phyloP scores from a whole-genome alignment of 2,888 invertebrate genomes.

The Chrysolina oricalcia region DNA sequence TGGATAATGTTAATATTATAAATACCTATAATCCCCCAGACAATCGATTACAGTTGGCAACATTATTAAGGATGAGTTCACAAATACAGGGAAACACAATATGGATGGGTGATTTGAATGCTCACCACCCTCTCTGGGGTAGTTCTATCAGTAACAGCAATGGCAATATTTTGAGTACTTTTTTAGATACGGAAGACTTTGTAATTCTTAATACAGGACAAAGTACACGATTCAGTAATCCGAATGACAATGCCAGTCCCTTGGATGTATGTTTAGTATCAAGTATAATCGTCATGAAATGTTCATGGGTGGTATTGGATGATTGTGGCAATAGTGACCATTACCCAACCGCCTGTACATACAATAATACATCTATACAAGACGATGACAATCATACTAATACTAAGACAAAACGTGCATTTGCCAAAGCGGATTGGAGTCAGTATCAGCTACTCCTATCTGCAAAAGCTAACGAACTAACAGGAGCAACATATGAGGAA shows the following conservation, averaged over 20 bases:
- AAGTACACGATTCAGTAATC: background rate
- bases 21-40: background rate
- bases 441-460: background rate
- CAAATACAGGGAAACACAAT: background rate
- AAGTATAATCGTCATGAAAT: background rate
- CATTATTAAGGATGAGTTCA: background rate
- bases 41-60: background rate
- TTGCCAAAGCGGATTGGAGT: background rate
- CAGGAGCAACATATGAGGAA: background rate
- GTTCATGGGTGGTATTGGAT: background rate
- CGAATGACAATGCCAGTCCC: background rate
- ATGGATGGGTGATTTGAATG: slow-evolving; percentile 14
- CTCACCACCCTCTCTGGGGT: background rate
- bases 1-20: background rate
- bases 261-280: background rate
- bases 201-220: background rate
- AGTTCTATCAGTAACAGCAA: background rate
- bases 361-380: background rate
- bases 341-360: background rate
- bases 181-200: background rate
- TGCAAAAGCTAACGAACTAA: background rate
- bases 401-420: background rate
- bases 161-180: background rate
- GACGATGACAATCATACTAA: background rate
- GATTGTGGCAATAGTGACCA: background rate